Evolutionary conservation across 2,888 invertebrate species (phyloP).

Genomic region (Agonopterix arenella): DNA sequence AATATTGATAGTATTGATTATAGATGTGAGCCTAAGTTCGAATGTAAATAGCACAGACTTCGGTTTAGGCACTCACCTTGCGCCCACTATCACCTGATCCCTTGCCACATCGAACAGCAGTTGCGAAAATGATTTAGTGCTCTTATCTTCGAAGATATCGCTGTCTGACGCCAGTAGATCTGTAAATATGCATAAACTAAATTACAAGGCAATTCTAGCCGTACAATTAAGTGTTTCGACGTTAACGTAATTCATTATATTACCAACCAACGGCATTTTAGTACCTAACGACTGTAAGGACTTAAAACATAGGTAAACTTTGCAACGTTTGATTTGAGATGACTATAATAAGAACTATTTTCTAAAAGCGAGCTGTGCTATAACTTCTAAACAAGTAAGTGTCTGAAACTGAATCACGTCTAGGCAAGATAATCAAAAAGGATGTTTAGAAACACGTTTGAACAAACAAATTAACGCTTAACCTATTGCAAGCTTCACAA

Average conservation of each 20-base stretch:
- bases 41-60: too few species aligned
- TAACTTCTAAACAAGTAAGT: too few species aligned
- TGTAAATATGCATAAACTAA: conserved; percentile 24
- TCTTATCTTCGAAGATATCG: conserved; percentile 83
- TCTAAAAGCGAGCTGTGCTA: too few species aligned
- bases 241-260: neutral
- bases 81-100: conserved; percentile 92
- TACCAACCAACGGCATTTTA: neutral
- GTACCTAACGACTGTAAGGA: neutral
- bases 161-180: conserved; percentile 75
- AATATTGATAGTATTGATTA: too few species aligned
- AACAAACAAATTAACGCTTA: too few species aligned
- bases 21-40: too few species aligned
- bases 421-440: too few species aligned
- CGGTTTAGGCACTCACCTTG: conserved; percentile 81
- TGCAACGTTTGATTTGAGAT: too few species aligned
- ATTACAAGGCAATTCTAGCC: conserved; percentile 2
- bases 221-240: conserved; percentile 7
- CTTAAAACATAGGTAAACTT: neutral
- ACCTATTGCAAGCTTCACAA: too few species aligned
- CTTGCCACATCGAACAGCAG: conserved; percentile 91
- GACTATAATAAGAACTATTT: too few species aligned
- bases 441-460: too few species aligned
- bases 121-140: conserved; percentile 87
- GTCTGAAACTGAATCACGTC: too few species aligned